phyloP scores from a whole-genome alignment of 2,888 invertebrate species.

The Zaprionus obscuricornis region DNA sequence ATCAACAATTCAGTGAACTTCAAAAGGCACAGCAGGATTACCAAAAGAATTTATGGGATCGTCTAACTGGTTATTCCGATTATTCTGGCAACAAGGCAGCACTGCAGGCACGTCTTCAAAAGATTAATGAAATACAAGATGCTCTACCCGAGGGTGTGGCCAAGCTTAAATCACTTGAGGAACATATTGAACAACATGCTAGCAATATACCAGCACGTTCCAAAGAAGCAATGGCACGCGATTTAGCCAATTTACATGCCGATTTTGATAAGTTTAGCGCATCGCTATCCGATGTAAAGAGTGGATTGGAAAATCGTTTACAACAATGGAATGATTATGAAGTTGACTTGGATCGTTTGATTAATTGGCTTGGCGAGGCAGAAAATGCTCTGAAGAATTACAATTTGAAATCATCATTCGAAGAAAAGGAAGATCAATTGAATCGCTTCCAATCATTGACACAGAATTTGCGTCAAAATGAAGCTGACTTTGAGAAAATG shows the following conservation, averaged over 20 bases:
- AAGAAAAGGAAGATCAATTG: constrained; percentile 95
- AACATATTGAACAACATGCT: constrained; percentile 89
- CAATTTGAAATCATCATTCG: constrained; percentile 91
- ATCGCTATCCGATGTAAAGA: constrained; percentile 90
- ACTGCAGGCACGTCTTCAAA: constrained; percentile 91
- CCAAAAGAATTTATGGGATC: constrained; percentile 95
- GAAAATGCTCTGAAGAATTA: constrained; percentile 94
- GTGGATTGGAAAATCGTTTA: constrained; percentile 91
- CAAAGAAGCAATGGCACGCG: constrained; percentile 92
- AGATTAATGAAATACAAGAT: constrained; percentile 92
- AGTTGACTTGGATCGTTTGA: constrained; percentile 90
- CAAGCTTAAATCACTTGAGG: constrained; percentile 89
- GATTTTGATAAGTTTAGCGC: constrained; percentile 93
- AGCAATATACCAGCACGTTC: constrained; percentile 90
- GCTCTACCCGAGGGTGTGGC: constrained; percentile 90
- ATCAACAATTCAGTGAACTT: constrained; percentile 93
- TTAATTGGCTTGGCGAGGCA: constrained; percentile 93
- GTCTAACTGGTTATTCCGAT: constrained; percentile 91
- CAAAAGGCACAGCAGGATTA: constrained; percentile 95
- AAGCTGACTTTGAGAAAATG: constrained; percentile 93
- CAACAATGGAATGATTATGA: constrained; percentile 97
- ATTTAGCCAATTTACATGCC: constrained; percentile 90
- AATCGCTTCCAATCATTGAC: constrained; percentile 94
- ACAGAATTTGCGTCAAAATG: constrained; percentile 91
- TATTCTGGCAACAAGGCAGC: constrained; percentile 93